These are phyloP conservation scores for Chydorus sphaericus DNA, from an alignment of 2,888 invertebrate genomes.

Conservation along the genomic window DNA sequence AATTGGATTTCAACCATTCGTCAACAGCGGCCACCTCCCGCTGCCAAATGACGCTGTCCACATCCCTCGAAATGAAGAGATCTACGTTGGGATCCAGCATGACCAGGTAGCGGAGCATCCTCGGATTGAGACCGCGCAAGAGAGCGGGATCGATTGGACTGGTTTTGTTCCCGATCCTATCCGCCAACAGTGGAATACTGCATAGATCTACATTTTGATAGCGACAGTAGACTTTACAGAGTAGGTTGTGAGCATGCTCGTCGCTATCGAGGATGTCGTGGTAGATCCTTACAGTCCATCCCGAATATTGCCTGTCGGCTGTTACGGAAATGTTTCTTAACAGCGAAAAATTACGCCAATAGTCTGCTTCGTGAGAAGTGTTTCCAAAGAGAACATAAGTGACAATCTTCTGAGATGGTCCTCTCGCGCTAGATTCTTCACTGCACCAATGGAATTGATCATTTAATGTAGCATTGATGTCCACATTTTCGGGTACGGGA, in stretches of 20 bases:
- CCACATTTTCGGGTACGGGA: background rate
- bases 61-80: slow-evolving; percentile 18
- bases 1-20: slow-evolving; percentile 15
- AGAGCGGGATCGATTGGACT: background rate
- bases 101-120: slow-evolving; percentile 17
- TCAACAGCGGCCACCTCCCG: slow-evolving; percentile 19
- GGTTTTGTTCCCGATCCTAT: background rate
- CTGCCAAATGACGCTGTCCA: slow-evolving; percentile 17
- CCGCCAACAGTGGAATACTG: background rate
- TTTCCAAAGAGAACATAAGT: background rate
- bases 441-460: background rate
- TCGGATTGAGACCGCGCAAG: background rate
- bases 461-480: background rate
- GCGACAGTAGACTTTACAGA: background rate
- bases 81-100: slow-evolving; percentile 19
- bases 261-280: background rate
- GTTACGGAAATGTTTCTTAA: background rate
- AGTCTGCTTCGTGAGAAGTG: background rate
- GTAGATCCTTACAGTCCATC: background rate
- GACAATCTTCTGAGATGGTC: background rate
- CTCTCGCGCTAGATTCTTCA: background rate
- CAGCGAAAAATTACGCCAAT: background rate
- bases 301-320: background rate
- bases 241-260: background rate
- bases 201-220: background rate